Evolutionary conservation across 1,140 invertebrate genomes (phyloP), one percentile per base, ranked within the genome.

Genomic region (Aleiodes sp.): DNA sequence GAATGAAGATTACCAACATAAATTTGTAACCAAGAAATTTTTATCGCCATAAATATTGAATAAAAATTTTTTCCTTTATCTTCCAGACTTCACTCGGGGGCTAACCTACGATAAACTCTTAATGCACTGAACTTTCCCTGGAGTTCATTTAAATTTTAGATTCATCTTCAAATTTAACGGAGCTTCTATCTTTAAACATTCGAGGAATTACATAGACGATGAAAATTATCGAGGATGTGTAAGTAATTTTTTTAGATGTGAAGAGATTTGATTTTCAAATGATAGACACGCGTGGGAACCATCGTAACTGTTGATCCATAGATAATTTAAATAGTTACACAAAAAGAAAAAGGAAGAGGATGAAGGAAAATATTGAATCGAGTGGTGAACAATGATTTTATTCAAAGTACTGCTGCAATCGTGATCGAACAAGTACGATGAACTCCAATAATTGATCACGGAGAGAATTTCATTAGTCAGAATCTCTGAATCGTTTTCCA

Each of bases 381-480:
- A 31, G 57, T 46, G 37, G 39, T 31, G 62, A 43, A 37, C n/a
- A n/a, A 46, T 14, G 24, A 59, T 26, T 29, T 59, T 59, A 59
- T 59, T 59, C 26, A 31, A 59, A 59, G 16, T 52, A 52, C 46
- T 16, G 46, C 24, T 26, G 4, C 10, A 31, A 65, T 65, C 39
- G 41, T 56, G 63, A 67, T 39, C 33, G 26, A n/a, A 26, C 12
- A 12, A 57, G 12, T 33, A 67, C 65, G 31, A 60, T 67, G 56
- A 67, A 67, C 65, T 67, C 57, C 60, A 57, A 67, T 67, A 52
- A 60, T 41, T 21, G 65, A 67, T 59, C 43, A 14, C 31, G 46
- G 8, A 19, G 35, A 28, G n/a, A n/a, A 29, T 33, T 56, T n/a
- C n/a, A 59, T 67, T 60, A 67, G 59, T 67, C 65, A 59, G 24